Evolutionary conservation across 2,113 vertebrate species (phyloP).

Genomic region (Acrocephalus arundinaceus): DNA sequence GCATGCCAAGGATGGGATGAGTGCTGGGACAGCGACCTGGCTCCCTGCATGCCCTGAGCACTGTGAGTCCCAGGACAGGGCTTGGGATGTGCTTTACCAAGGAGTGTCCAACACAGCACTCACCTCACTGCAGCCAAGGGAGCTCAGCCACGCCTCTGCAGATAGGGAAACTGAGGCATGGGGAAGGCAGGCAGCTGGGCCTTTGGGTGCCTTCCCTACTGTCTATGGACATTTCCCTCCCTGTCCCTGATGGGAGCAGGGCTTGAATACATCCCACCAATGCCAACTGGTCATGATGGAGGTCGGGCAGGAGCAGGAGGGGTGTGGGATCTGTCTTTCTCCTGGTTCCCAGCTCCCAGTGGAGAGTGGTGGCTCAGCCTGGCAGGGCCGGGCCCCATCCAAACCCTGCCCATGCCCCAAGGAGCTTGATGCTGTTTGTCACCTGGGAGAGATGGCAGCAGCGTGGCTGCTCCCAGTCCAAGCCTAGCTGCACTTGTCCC

Average conservation of each 20-base stretch:
- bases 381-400: not conserved
- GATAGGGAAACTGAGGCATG: not conserved
- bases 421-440: not conserved
- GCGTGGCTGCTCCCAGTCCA: not conserved
- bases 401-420: not conserved
- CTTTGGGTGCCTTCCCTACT: not conserved
- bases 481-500: fast-evolving
- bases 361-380: not conserved
- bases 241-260: not conserved
- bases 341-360: not conserved
- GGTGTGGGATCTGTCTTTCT: not conserved
- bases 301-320: not conserved
- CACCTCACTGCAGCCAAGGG: not conserved
- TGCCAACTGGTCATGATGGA: fast-evolving
- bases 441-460: not conserved
- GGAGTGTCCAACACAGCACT: not conserved
- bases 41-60: fast-evolving
- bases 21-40: not conserved
- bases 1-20: not conserved
- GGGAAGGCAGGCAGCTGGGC: not conserved
- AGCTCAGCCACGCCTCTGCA: not conserved
- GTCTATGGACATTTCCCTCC: not conserved
- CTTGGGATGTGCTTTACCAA: not conserved
- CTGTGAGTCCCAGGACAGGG: not conserved
- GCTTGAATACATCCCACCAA: fast-evolving